Conservation (phyloP, 2,113 vertebrate genomes). For the Tyto alba region DNA sequence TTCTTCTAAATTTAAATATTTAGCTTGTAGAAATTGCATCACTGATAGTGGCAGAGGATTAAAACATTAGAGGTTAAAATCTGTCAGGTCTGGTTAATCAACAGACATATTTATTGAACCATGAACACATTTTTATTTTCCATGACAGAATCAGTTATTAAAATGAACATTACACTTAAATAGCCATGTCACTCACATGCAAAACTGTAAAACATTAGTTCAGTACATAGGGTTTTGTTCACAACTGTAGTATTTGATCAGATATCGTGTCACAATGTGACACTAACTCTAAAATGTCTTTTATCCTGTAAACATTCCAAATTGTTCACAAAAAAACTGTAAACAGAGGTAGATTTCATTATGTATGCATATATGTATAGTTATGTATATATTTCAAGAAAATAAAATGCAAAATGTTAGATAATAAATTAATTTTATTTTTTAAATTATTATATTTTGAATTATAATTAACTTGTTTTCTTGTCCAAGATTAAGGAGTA, state of each 20-base stretch:
- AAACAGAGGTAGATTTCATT: background rate
- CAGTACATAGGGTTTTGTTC: background rate
- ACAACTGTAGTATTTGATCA: background rate
- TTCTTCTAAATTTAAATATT: conserved; percentile 26
- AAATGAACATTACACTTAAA: background rate
- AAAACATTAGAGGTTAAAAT: conserved; percentile 37
- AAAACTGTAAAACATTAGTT: background rate
- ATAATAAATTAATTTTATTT: background rate
- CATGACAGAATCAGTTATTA: background rate
- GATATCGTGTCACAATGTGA: background rate
- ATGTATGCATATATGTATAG: background rate
- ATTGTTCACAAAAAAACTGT: background rate
- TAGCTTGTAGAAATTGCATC: background rate
- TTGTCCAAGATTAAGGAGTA: background rate
- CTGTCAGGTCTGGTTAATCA: conserved; percentile 29
- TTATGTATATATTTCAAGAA: background rate
- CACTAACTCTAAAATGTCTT: background rate
- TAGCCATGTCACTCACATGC: background rate
- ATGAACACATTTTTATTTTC: conserved; percentile 45
- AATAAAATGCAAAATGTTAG: background rate
- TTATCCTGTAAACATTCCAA: background rate
- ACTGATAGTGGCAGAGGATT: background rate
- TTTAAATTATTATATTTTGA: background rate
- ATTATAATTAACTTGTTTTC: background rate
- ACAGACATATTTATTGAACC: conserved; percentile 11